Base-by-base conservation (phyloP, 2,113 vertebrate species). In the Dasypus novemcinctus region DNA sequence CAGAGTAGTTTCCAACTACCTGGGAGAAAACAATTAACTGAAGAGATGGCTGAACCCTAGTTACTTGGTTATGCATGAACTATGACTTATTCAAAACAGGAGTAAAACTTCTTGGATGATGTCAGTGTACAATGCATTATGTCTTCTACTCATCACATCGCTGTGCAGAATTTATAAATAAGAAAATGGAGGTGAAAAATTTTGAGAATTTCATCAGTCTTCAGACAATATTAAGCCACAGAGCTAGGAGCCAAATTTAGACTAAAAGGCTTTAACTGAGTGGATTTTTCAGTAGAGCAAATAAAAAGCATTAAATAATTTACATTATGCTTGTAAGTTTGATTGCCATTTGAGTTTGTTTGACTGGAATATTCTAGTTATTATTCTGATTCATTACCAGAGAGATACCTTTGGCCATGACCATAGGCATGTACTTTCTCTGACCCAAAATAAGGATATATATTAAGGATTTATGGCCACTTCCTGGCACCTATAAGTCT, bases 401-500 rank as follows among this genome's bases (percentile, higher is more conserved):
- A 33, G 91, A 36, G n/a, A n/a, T 52, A 6, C 79, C 17, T 64
- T 90, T 69, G 80, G 6, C 1, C 89, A 1, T 85, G 2, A 27
- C 3, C 90, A 52, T 7, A 96, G 29, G n/a, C 7, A 27, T 66
- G 27, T 14, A 75, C 52, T 91, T 93, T 89, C 71, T 78, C 61
- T 91, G 54, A 76, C 59, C 87, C 18, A 29, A 2, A 27, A 33
- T 36, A 72, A 79, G 38, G 25, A 90, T 46, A 31, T 41, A 5
- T 63, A 69, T 81, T 23, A 90, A 81, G 5, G 86, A 93, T 96
- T 97, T 95, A 90, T 87, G 91, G 72, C 54, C 52, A 92, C 1
- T 61, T 95, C 27, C 63, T 95, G 23, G 33, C 15, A 57, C 72
- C 96, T 94, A 64, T 68, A 38, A 69, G 31, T 91, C 18, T 41